A percentile compares a stretch with the other conserved stretches of the same genome.
phyloP scores from a whole-genome alignment of 2,797 vertebrate genomes.

The Hoplostethus mediterraneus region DNA sequence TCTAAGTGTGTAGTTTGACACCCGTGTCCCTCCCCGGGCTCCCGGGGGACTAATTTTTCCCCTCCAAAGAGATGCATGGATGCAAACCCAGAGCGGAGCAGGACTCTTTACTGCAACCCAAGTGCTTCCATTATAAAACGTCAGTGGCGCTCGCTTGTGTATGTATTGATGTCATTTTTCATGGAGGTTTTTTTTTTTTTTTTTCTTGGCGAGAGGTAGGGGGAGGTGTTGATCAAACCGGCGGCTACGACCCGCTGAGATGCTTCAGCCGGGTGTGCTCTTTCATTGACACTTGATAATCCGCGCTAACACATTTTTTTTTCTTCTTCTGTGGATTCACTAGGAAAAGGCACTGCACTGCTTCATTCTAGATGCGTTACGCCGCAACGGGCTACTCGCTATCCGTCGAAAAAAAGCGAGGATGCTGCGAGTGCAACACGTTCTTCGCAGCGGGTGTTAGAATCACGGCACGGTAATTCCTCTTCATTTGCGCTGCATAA shows the following conservation, averaged over 20 bases:
- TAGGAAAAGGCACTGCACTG: slow-evolving; percentile 11
- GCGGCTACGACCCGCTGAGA: slow-evolving; percentile 6
- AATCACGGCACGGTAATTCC: slow-evolving; percentile 77
- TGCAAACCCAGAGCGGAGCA: slow-evolving; percentile 63
- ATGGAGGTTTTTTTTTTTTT: slow-evolving; percentile 42
- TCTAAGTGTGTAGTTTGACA: slow-evolving; percentile 80
- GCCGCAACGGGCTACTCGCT: slow-evolving; percentile 49
- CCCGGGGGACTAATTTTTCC: slow-evolving; percentile 62
- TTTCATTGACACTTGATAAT: slow-evolving; percentile 35
- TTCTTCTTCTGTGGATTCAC: slow-evolving; percentile 10
- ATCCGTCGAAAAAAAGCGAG: slow-evolving; percentile 50
- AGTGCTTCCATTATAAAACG: slow-evolving; percentile 55
- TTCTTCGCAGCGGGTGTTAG: slow-evolving; percentile 61
- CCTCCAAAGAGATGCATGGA: slow-evolving; percentile 65
- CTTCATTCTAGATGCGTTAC: slow-evolving; percentile 39
- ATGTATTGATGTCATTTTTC: slow-evolving; percentile 62
- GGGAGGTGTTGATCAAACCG: slow-evolving; percentile 58
- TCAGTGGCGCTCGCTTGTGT: slow-evolving; percentile 42
- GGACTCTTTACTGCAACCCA: slow-evolving; percentile 42
- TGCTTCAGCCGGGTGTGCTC: slow-evolving; percentile 15
- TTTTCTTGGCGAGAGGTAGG: slow-evolving; percentile 47
- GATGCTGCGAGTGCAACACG: slow-evolving; percentile 66
- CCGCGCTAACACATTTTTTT: slow-evolving; percentile 38
- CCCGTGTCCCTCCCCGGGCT: slow-evolving; percentile 56
- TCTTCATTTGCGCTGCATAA: slow-evolving; percentile 81